phyloP scores from a whole-genome alignment of 2,797 vertebrate genomes.

The Alectoris magna region DNA sequence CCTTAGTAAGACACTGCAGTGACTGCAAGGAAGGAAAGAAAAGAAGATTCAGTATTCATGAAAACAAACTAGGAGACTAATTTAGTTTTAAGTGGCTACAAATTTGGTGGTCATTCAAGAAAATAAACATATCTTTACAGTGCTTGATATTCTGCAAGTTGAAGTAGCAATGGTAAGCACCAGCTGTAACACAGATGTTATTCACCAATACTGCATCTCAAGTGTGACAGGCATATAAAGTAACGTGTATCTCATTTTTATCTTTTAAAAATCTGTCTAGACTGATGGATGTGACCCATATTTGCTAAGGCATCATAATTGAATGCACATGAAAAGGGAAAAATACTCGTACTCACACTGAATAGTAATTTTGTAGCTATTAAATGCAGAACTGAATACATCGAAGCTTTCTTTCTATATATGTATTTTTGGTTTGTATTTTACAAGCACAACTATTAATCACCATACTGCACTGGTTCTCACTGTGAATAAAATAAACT shows the following conservation, averaged over 20 bases:
- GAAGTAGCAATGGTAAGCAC: background rate
- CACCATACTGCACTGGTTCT: background rate
- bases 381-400: background rate
- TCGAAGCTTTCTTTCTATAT: background rate
- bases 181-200: slow-evolving; percentile 78
- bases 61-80: background rate
- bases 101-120: background rate
- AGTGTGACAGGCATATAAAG: slow-evolving; percentile 57
- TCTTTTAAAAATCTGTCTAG: slow-evolving; percentile 73
- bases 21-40: slow-evolving; percentile 79
- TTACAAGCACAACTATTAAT: slow-evolving; percentile 9
- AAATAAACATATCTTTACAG: background rate
- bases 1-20: slow-evolving; percentile 91
- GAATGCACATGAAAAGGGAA: slow-evolving; percentile 53
- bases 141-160: slow-evolving; percentile 19
- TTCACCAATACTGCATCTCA: slow-evolving; percentile 22
- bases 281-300: slow-evolving; percentile 72
- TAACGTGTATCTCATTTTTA: slow-evolving; percentile 59
- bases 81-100: background rate
- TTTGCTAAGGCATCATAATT: slow-evolving; percentile 61
- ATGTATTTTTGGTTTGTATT: background rate
- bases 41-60: background rate
- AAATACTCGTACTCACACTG: slow-evolving; percentile 32
- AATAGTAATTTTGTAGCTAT: slow-evolving; percentile 17
- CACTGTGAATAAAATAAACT: background rate